These are phyloP conservation scores for Albula goreensis DNA, from an alignment of 2,113 vertebrate genomes.

Conservation along the genomic window DNA sequence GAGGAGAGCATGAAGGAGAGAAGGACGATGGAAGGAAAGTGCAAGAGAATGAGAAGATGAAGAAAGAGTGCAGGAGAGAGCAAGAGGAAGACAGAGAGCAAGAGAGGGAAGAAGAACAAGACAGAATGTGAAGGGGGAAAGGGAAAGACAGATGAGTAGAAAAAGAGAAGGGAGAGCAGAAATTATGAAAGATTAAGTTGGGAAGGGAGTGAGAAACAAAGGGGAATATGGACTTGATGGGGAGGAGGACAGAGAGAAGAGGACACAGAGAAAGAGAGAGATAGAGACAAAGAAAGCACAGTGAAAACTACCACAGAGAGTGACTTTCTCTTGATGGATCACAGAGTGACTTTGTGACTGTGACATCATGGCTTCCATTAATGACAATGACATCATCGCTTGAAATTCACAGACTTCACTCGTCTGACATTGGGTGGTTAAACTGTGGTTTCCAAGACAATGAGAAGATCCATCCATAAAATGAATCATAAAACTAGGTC, in stretches of 20 bases:
- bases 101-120: not conserved
- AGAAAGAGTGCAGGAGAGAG: too few relatives aligned
- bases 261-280: not conserved
- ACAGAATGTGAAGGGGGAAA: too few relatives aligned
- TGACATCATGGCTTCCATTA: not conserved
- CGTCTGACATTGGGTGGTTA: not conserved
- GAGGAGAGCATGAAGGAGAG: not conserved
- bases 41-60: not conserved
- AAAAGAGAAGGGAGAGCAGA: too few relatives aligned
- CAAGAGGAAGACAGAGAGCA: slow-evolving; percentile 2
- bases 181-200: too few relatives aligned
- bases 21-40: not conserved
- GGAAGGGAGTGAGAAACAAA: not conserved
- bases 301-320: not conserved
- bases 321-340: not conserved
- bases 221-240: too few relatives aligned
- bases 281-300: not conserved
- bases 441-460: not conserved
- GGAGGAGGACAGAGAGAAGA: not conserved
- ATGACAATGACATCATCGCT: not conserved
- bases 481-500: not conserved
- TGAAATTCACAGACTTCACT: not conserved
- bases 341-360: not conserved
- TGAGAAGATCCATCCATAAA: not conserved
- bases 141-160: too few relatives aligned